Conservation (phyloP, 2,888 invertebrate genomes). For the Epistrophe grossulariae region DNA sequence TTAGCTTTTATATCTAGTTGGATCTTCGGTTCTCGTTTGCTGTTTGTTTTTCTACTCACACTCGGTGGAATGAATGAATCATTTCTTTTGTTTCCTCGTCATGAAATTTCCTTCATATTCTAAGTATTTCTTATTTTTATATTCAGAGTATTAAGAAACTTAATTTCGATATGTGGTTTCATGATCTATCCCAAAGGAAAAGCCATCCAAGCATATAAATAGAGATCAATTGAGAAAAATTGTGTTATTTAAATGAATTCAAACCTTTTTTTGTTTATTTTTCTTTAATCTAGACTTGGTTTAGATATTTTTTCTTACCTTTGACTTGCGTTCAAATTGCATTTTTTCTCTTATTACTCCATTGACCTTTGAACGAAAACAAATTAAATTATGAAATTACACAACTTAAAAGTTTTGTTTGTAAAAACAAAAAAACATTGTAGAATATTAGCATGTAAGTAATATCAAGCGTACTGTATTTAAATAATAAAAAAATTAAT, state of each 20-base stretch:
- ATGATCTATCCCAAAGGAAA: neutral
- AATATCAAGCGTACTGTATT: slow-evolving; percentile 65
- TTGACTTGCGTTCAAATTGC: slow-evolving; percentile 26
- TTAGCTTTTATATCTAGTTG: slow-evolving; percentile 23
- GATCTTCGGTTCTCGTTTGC: slow-evolving; percentile 12
- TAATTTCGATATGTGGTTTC: neutral
- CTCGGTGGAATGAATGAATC: neutral
- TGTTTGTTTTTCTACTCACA: neutral
- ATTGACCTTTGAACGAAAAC: slow-evolving; percentile 13
- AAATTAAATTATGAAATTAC: slow-evolving; percentile 36
- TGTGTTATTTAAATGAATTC: slow-evolving; percentile 20
- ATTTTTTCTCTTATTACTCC: slow-evolving; percentile 14
- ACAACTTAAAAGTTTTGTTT: slow-evolving; percentile 4
- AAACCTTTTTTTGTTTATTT: slow-evolving; percentile 13
- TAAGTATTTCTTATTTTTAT: neutral
- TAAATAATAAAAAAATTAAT: slow-evolving; percentile 56
- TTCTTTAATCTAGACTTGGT: slow-evolving; percentile 6
- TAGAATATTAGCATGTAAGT: slow-evolving; percentile 69
- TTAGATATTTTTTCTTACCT: neutral
- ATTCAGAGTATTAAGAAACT: neutral
- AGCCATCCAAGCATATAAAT: neutral
- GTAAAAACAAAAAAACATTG: slow-evolving; percentile 26
- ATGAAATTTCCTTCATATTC: neutral
- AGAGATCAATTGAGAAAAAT: slow-evolving; percentile 26
- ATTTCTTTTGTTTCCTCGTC: neutral